These are phyloP conservation scores for Astropecten irregularis DNA, from an alignment of 53 echinoderm and acorn worm species.

Conservation along the genomic window DNA sequence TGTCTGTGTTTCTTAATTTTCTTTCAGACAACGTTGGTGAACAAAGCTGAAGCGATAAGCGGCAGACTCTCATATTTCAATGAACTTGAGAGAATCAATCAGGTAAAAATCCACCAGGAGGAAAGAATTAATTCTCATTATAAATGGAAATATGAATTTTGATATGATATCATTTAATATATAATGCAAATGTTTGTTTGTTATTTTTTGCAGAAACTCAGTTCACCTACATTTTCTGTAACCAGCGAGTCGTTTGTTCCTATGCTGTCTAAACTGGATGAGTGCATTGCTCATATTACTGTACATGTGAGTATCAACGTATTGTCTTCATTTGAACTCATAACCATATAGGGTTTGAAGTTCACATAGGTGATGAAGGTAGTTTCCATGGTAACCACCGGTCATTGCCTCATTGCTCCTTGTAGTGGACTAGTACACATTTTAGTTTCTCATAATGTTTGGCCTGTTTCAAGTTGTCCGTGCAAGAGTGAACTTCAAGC, in stretches of 20 bases:
- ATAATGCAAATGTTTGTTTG: not conserved
- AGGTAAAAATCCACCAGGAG: conserved; percentile 46
- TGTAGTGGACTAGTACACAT: too few species aligned
- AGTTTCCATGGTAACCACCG: too few species aligned
- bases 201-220: conserved; percentile 73
- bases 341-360: too few species aligned
- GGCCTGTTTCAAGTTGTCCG: too few species aligned
- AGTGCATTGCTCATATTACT: conserved; percentile 91
- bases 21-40: conserved; percentile 88
- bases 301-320: conserved; percentile 77
- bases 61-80: conserved; percentile 92
- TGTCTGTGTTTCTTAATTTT: not conserved
- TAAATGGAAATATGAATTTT: too few species aligned
- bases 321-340: too few species aligned
- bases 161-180: not conserved
- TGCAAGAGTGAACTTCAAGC: too few species aligned
- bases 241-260: conserved; percentile 97
- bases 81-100: conserved; percentile 94
- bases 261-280: conserved; percentile 92
- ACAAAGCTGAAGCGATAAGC: conserved; percentile 96
- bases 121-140: too few species aligned
- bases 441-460: too few species aligned
- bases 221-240: conserved; percentile 91
- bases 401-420: too few species aligned
- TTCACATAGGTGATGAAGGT: too few species aligned